A percentile compares a stretch with the other conserved stretches of the same genome.
Evolutionary conservation across 2,797 vertebrate species (phyloP).

Genomic region (Rachycentron canadum): DNA sequence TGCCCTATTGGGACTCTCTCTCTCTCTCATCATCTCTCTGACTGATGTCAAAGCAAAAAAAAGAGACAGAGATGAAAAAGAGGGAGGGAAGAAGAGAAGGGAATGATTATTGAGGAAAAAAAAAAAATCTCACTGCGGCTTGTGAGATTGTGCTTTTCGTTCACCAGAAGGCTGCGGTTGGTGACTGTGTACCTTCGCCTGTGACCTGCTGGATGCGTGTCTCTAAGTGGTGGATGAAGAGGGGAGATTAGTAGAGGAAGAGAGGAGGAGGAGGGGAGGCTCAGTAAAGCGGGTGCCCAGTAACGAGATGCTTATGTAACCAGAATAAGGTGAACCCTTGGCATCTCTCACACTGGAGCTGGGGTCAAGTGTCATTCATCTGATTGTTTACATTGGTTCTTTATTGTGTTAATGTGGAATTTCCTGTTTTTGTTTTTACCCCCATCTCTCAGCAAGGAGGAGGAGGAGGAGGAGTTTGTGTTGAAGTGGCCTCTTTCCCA

Average conservation of each 20-base stretch:
- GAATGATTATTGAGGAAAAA: conserved; percentile 28
- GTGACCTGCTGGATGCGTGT: conserved; percentile 52
- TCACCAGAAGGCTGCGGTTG: conserved; percentile 39
- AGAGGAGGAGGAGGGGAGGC: conserved; percentile 27
- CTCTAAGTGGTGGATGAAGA: conserved; percentile 41
- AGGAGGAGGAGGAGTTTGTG: conserved; percentile 36
- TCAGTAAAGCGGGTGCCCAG: conserved; percentile 47
- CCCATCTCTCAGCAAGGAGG: conserved; percentile 49
- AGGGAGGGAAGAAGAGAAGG: conserved; percentile 41
- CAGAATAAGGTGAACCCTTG: conserved; percentile 66
- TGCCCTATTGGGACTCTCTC: conserved; percentile 62
- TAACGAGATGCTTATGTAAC: conserved; percentile 80
- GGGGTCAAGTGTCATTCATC: conserved; percentile 80
- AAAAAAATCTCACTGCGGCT: conserved; percentile 11
- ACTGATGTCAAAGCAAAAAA: conserved; percentile 69
- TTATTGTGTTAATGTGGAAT: conserved; percentile 86
- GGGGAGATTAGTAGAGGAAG: conserved; percentile 48
- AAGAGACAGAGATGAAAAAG: conserved; percentile 38
- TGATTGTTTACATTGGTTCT: conserved; percentile 81
- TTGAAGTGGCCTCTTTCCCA: conserved; percentile 67
- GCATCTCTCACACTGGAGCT: conserved; percentile 61
- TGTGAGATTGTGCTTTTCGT: conserved; percentile 41
- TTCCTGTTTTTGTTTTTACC: conserved; percentile 81
- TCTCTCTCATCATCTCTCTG: conserved; percentile 70
- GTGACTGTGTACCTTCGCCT: conserved; percentile 43